Base-by-base conservation (phyloP, 2,797 vertebrate genomes). In the Chiloscyllium punctatum region DNA sequence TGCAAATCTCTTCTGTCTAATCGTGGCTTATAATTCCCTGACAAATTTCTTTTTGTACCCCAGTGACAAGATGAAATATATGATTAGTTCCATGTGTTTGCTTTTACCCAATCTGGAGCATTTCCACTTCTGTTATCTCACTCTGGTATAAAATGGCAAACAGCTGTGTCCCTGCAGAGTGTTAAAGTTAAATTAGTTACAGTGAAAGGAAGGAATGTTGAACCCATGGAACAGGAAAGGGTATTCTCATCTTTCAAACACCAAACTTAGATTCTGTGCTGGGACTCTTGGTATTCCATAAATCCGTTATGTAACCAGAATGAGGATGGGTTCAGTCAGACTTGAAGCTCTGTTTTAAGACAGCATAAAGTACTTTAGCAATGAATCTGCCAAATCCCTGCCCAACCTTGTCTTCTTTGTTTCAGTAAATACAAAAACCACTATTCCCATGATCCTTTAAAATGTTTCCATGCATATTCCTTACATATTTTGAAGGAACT, bases 201-300 rank as follows among this genome's bases (percentile, higher is more conserved):
- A 57, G 94, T 95, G 74, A 95, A 77, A 95, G 94, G 48, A 72
- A 95, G 71, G 94, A 95, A 95, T 95, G 71, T 53, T 95, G 94
- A 95, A 95, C 71, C 48, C 94, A 95, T 95, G 94, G 69, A 72
- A 74, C 94, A 95, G 94, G 94, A 77, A 77, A 95, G 30, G 13
- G 71, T 95, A n/a, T 74, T 95, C 69, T 53, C 71, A 74, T 95
- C 94, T 33, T 30, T 94, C 92, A 94, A 95, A 74, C 94, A 95
- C 94, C 94, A 74, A 74, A 74, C 71, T 51, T 18, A 77, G 27
- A 77, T 77, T 53, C 94, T n/a, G 71, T 77, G 71, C 69, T 95
- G 71, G 94, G 71, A 77, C 94, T 94, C 27, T 25, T 95, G 51
- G 48, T 74, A n/a, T 95, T 95, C 27, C 94, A 77, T 95, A 95